A percentile compares a stretch with the other conserved stretches of the same genome.
phyloP scores from a whole-genome alignment of 2,888 invertebrate genomes.

The Erannis defoliaria region DNA sequence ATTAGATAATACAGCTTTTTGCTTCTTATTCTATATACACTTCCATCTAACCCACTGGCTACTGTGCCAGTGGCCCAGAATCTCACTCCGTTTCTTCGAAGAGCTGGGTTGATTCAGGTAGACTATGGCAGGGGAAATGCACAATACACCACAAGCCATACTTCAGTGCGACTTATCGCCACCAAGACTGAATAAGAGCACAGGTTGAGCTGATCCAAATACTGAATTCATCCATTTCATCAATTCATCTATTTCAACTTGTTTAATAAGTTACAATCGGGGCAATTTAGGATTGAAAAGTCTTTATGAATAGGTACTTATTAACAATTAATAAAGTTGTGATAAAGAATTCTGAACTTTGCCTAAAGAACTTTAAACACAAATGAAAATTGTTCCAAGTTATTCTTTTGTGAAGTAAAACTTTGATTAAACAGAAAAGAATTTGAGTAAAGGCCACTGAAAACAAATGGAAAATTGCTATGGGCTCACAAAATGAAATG shows the following conservation, averaged over 20 bases:
- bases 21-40: too few relatives aligned
- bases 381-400: constrained; percentile 39
- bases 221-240: too few relatives aligned
- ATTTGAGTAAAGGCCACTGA: constrained; percentile 59
- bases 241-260: not conserved
- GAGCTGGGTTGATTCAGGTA: too few relatives aligned
- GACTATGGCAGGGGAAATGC: too few relatives aligned
- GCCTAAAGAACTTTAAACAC: constrained; percentile 27
- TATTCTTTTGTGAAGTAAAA: constrained; percentile 53
- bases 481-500: constrained; percentile 74
- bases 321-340: constrained; percentile 21
- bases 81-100: too few relatives aligned
- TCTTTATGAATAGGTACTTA: not conserved
- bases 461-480: constrained; percentile 67
- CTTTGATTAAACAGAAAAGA: constrained; percentile 62
- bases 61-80: too few relatives aligned
- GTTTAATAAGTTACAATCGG: not conserved
- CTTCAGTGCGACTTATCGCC: too few relatives aligned
- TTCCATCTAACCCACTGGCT: too few relatives aligned
- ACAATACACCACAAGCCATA: too few relatives aligned
- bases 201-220: too few relatives aligned
- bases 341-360: constrained; percentile 27
- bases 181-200: too few relatives aligned
- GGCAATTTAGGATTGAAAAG: not conserved
- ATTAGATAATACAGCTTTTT: too few relatives aligned